A percentile compares a stretch with the other conserved stretches of the same genome.
These are phyloP conservation scores for Araneus ventricosus DNA, from an alignment of 1,140 invertebrate species.

Conservation along the genomic window DNA sequence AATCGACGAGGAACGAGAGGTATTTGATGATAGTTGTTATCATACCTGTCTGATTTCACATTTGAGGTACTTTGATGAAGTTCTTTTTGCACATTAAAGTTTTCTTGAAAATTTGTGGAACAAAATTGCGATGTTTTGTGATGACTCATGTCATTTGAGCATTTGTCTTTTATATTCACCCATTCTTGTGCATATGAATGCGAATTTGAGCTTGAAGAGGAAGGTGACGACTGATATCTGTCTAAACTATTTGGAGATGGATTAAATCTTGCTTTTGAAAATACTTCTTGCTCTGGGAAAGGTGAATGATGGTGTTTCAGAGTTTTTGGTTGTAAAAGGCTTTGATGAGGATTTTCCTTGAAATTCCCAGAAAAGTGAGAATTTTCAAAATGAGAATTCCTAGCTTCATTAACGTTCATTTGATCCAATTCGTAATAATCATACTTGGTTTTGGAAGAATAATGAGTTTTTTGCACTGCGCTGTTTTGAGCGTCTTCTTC, in stretches of 20 bases:
- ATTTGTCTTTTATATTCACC: neutral
- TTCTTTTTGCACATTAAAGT: neutral
- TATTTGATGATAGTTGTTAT: slow-evolving; percentile 17
- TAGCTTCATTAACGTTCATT: neutral
- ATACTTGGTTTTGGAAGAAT: neutral
- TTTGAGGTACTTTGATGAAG: neutral
- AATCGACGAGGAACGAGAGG: slow-evolving; percentile 18
- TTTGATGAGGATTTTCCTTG: neutral
- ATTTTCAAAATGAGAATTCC: neutral
- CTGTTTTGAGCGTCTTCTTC: neutral
- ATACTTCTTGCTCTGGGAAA: neutral
- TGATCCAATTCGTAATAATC: neutral
- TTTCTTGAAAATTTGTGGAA: neutral
- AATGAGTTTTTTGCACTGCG: neutral
- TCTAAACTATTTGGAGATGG: neutral
- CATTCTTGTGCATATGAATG: neutral
- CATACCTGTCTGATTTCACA: neutral
- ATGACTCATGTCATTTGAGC: neutral
- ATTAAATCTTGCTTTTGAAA: neutral
- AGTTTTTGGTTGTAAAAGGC: neutral
- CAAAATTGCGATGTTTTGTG: neutral
- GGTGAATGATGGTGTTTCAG: neutral
- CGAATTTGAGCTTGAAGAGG: neutral
- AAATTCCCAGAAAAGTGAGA: neutral
- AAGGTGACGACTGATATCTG: neutral